A percentile compares a stretch with the other conserved stretches of the same genome.
Evolutionary conservation across 2,797 vertebrate genomes (phyloP).

Genomic region (Lutjanus argentimaculatus): DNA sequence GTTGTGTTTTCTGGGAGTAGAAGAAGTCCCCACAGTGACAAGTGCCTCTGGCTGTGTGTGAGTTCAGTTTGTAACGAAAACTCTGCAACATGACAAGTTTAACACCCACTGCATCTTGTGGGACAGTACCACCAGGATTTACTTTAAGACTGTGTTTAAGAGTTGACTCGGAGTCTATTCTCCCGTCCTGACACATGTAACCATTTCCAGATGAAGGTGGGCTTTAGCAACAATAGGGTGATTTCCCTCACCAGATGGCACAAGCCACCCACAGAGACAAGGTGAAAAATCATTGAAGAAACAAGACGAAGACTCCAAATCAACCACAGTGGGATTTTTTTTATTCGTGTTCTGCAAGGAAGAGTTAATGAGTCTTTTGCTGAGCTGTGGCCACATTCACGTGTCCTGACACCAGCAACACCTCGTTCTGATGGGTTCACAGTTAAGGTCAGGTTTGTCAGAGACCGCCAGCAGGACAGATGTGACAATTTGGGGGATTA

Average conservation of each 20-base stretch:
- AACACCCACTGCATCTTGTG: constrained; percentile 38
- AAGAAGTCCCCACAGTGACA: constrained; percentile 39
- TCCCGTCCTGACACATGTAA: constrained; percentile 61
- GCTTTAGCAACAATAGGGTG: constrained; percentile 55
- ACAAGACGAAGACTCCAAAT: constrained; percentile 4
- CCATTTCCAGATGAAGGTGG: constrained; percentile 79
- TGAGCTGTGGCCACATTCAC: constrained; percentile 12
- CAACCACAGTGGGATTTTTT: constrained; percentile 18
- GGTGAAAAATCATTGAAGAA: constrained; percentile 31
- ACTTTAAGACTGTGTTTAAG: constrained; percentile 46
- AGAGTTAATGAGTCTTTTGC: not conserved
- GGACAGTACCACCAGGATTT: constrained; percentile 60
- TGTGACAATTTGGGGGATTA: constrained; percentile 40
- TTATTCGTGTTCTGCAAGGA: constrained; percentile 4
- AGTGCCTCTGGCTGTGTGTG: constrained; percentile 39
- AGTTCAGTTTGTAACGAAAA: constrained; percentile 40
- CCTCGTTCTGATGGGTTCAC: constrained; percentile 51
- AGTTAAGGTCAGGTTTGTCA: constrained; percentile 37
- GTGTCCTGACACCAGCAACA: constrained; percentile 38
- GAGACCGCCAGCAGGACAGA: constrained; percentile 32
- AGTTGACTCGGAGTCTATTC: constrained; percentile 55
- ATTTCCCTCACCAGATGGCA: constrained; percentile 60
- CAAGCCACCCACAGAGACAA: constrained; percentile 72
- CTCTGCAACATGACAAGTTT: constrained; percentile 42
- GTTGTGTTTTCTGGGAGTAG: constrained; percentile 44